Base-by-base conservation (phyloP, 2,797 vertebrate genomes). In the Pipistrellus pygmaeus region DNA sequence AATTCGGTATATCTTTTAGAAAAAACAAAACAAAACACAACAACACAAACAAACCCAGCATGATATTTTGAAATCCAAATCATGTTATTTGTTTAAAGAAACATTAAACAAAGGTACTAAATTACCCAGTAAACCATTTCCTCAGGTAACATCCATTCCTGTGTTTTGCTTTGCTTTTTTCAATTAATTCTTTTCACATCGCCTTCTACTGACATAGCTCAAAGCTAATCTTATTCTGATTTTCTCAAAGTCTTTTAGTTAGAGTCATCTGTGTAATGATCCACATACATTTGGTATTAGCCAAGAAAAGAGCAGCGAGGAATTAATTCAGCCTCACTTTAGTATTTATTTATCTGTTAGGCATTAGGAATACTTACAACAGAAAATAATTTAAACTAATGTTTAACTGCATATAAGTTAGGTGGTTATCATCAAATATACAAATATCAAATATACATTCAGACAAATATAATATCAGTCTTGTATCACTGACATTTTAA, bases 41-140 rank as follows among this genome's bases (percentile, higher is more conserved):
- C 41, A 41, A 41, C 38, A 41, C 38, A 41, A 41, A 41, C 38
- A 41, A 41, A 41, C 38, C 38, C 38, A 88, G 96, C 91, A 94
- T 96, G 25, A 66, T 96, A 78, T 86, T 94, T 91, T 80, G 62
- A 96, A 97, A 95, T 78, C 81, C 71, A 90, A 90, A 90, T 68
- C 0, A 27, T 95, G 87, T 95, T 91, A 68, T 96, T 46, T 51
- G 51, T 89, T 94, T 78, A 95, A 97, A 83, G 38, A 88, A 94
- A 86, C 23, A 80, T 95, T 92, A 18, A 94, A 90, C 62, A 88
- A 21, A 90, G n/a, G 13, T 6, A 85, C 91, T 96, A 95, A 94
- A 82, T 93, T 94, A 78, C 23, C 0, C 68, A 89, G 11, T 64
- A 89, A 92, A 88, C 25, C 6, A 55, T 96, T 97, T 97, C 95